Conservation (phyloP, 2,888 invertebrate genomes). For the Ectropis crepuscularia region DNA sequence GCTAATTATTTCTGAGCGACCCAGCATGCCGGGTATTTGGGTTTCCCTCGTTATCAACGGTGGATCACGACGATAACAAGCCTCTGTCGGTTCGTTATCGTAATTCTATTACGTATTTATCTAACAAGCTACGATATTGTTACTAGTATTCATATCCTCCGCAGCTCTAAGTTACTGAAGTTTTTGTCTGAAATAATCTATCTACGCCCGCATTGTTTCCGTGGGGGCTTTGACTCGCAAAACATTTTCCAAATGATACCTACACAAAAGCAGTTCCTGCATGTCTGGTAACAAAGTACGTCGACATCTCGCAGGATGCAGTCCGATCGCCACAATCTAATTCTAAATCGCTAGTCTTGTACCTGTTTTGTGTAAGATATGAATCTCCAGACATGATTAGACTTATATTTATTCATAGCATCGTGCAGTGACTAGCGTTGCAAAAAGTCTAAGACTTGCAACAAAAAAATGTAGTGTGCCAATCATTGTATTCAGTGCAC, state of each 20-base stretch:
- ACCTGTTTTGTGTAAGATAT: slow-evolving; percentile 53
- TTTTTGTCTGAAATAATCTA: slow-evolving; percentile 9
- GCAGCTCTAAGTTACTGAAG: slow-evolving; percentile 6
- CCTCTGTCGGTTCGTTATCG: slow-evolving; percentile 22
- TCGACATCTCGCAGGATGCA: slow-evolving; percentile 39
- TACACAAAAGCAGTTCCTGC: slow-evolving; percentile 7
- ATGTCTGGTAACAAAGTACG: slow-evolving; percentile 23
- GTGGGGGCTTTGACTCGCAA: slow-evolving; percentile 18
- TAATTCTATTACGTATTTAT: slow-evolving; percentile 24
- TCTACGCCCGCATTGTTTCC: slow-evolving; percentile 16
- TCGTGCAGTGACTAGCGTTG: slow-evolving; percentile 50
- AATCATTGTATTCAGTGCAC: slow-evolving; percentile 64
- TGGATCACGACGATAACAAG: slow-evolving; percentile 12
- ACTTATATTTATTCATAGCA: slow-evolving; percentile 63
- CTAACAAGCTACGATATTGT: slow-evolving; percentile 20
- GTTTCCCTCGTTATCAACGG: slow-evolving; percentile 17
- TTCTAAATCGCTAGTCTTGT: slow-evolving; percentile 48
- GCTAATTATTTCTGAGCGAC: too few species aligned
- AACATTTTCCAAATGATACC: slow-evolving; percentile 12
- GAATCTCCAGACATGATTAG: slow-evolving; percentile 62
- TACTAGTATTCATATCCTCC: slow-evolving; percentile 6
- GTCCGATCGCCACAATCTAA: slow-evolving; percentile 48
- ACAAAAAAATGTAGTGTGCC: slow-evolving; percentile 55
- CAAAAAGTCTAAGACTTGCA: slow-evolving; percentile 55
- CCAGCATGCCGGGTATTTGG: slow-evolving; percentile 1